Evolutionary conservation across 2,797 vertebrate genomes (phyloP).

Genomic region (Crotalus adamanteus): DNA sequence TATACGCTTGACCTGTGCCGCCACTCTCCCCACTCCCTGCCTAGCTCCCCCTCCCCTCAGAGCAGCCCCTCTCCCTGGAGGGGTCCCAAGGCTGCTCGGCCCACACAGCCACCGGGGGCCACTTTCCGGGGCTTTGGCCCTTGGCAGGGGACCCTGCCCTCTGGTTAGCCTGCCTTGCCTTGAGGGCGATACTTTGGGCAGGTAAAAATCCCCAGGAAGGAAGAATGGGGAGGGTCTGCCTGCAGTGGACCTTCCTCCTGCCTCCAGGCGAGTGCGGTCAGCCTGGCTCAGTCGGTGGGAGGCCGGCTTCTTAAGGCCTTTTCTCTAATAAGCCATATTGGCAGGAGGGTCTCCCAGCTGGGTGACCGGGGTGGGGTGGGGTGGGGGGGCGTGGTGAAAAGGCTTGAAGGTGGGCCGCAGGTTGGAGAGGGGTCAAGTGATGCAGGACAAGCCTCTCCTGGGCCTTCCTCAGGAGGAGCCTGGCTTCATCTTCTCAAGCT

Average conservation of each 20-base stretch:
- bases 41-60: background rate
- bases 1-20: background rate
- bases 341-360: background rate
- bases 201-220: background rate
- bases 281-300: background rate
- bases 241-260: background rate
- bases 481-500: background rate
- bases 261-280: background rate
- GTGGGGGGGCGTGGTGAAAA: background rate
- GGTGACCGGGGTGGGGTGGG: fast-evolving
- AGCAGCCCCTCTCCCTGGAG: background rate
- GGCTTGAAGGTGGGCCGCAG: background rate
- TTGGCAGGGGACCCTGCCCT: background rate
- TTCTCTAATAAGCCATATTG: background rate
- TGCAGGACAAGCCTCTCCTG: background rate
- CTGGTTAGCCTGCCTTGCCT: background rate
- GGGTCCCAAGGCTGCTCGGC: background rate
- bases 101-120: background rate
- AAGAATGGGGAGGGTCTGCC: background rate
- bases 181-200: background rate
- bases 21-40: background rate
- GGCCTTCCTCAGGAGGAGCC: background rate
- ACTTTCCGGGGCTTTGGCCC: background rate
- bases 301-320: background rate
- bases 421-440: background rate